Percentiles rank a stretch among this genome's conserved stretches.
Conservation (phyloP, 2,888 invertebrate genomes). For the Seira sanloemensis region DNA sequence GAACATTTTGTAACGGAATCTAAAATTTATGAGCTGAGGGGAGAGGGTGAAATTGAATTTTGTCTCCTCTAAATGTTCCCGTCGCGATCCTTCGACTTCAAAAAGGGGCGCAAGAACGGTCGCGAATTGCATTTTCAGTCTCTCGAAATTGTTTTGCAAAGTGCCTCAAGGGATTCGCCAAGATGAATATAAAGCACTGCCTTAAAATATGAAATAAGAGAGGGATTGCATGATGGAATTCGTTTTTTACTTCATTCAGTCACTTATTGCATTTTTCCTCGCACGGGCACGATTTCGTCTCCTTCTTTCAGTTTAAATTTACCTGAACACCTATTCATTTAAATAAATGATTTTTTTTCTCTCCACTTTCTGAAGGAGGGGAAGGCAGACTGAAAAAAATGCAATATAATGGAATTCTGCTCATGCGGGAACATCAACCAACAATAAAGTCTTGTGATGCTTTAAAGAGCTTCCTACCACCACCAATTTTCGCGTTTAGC, state of each 20-base stretch:
- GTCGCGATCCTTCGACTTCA: no score
- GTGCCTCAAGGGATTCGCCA: not conserved
- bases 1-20: no score
- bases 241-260: not conserved
- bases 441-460: not conserved
- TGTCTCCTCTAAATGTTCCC: no score
- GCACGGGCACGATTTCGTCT: no score
- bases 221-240: not conserved
- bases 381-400: not conserved
- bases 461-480: not conserved
- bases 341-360: not conserved
- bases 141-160: not conserved
- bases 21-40: no score
- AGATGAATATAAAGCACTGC: not conserved
- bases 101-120: no score
- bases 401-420: not conserved
- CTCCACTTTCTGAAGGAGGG: no score
- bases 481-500: no score
- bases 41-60: no score
- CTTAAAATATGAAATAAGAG: not conserved
- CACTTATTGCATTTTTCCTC: not conserved
- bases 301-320: not conserved
- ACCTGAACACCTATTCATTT: not conserved
- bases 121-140: no score
- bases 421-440: not conserved